Percentiles rank a stretch among this genome's conserved stretches.
These are phyloP conservation scores for Uloborus plumipes DNA, from an alignment of 2,888 invertebrate species.

Conservation along the genomic window DNA sequence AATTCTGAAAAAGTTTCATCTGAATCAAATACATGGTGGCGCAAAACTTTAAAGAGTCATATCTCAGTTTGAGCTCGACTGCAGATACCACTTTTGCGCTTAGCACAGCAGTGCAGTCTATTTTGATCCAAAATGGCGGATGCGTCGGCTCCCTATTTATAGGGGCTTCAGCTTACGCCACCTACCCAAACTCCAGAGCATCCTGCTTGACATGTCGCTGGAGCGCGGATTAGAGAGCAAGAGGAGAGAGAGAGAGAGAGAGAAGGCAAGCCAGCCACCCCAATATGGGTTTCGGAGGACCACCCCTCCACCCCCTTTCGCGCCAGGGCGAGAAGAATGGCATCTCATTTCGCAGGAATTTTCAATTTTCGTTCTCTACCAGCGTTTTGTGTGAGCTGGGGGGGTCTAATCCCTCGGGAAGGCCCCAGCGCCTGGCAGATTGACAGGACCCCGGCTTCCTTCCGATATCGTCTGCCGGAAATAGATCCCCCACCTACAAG, in stretches of 20 bases:
- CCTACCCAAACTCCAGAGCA: not conserved
- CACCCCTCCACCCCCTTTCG: slow-evolving; percentile 12
- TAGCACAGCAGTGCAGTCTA: too few species aligned
- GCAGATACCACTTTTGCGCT: too few species aligned
- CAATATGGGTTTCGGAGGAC: not conserved
- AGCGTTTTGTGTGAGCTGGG: slow-evolving; percentile 42
- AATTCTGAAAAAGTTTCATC: too few species aligned
- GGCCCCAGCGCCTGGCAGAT: slow-evolving; percentile 40
- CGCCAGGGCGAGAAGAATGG: slow-evolving; percentile 57
- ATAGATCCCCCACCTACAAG: slow-evolving; percentile 57
- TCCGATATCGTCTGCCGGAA: slow-evolving; percentile 56
- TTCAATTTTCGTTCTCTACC: slow-evolving; percentile 59
- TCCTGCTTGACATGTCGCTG: slow-evolving; percentile 33
- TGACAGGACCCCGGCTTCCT: slow-evolving; percentile 60
- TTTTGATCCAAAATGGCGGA: too few species aligned
- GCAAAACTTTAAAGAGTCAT: too few species aligned
- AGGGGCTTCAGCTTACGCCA: too few species aligned
- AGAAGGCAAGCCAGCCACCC: too few species aligned
- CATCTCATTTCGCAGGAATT: slow-evolving; percentile 65
- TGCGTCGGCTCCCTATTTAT: too few species aligned
- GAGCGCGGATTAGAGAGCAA: slow-evolving; percentile 31
- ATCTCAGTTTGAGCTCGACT: too few species aligned
- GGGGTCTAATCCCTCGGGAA: slow-evolving; percentile 61
- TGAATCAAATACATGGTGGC: too few species aligned
- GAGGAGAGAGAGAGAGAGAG: slow-evolving; percentile 8